Conservation (phyloP, 2,888 invertebrate genomes). For the Cheilosia urbana region DNA sequence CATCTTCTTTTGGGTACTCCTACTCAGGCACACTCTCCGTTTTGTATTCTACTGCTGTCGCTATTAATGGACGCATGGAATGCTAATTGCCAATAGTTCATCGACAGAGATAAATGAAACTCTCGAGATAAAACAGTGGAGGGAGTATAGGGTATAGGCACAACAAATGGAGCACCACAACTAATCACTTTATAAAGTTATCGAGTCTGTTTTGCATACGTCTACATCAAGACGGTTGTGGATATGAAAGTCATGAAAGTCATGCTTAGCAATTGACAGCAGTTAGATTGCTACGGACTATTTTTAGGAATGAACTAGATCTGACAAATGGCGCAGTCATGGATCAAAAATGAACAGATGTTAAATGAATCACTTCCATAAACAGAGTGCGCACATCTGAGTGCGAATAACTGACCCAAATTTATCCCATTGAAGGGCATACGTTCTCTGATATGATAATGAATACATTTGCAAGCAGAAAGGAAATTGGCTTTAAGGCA, state of each 20-base stretch:
- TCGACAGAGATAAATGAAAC: constrained; percentile 65
- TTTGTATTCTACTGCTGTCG: constrained; percentile 57
- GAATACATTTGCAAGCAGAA: too few species aligned
- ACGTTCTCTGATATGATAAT: too few species aligned
- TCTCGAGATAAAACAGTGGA: not conserved
- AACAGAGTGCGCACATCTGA: not conserved
- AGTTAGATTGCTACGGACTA: constrained; percentile 23
- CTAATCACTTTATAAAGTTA: constrained; percentile 40
- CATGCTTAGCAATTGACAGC: constrained; percentile 38
- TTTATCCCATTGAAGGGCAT: too few species aligned
- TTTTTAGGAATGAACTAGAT: constrained; percentile 36
- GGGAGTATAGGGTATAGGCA: not conserved
- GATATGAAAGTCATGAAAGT: constrained; percentile 9
- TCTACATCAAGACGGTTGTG: constrained; percentile 3
- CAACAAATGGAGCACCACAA: constrained; percentile 41
- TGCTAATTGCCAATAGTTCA: constrained; percentile 68
- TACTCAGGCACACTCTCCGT: constrained; percentile 46
- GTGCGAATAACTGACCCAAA: not conserved
- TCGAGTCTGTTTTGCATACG: constrained; percentile 43
- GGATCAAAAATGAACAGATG: not conserved
- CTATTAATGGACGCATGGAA: constrained; percentile 57
- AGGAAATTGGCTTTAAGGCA: too few species aligned
- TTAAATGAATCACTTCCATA: not conserved
- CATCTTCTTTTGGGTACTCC: constrained; percentile 46
- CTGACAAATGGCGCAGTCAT: constrained; percentile 5